These are phyloP conservation scores for Pelmatolapia mariae DNA, from an alignment of 2,113 vertebrate genomes.

Conservation along the genomic window DNA sequence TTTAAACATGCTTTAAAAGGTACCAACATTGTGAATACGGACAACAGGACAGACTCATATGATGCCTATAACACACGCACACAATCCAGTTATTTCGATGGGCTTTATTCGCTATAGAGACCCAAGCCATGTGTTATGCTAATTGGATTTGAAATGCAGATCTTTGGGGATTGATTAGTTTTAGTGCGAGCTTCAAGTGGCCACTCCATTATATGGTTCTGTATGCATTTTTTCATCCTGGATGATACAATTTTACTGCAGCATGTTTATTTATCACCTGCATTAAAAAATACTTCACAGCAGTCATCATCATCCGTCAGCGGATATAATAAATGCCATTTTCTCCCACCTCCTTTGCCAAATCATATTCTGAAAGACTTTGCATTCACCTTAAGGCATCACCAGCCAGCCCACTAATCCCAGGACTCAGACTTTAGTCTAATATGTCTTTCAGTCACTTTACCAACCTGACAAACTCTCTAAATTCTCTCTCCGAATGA, in stretches of 20 bases:
- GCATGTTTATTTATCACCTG: background rate
- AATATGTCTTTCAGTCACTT: background rate
- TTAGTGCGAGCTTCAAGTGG: background rate
- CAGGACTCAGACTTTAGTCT: background rate
- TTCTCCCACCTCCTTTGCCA: background rate
- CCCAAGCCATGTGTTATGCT: background rate
- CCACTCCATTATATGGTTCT: background rate
- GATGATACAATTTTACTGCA: background rate
- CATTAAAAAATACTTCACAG: background rate
- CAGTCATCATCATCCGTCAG: background rate
- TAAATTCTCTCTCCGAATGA: background rate
- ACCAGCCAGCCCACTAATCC: background rate
- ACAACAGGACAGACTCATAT: background rate
- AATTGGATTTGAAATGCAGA: background rate
- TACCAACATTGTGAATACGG: background rate
- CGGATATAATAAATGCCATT: background rate
- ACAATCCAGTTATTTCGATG: background rate
- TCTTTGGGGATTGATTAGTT: background rate
- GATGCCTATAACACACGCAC: rapidly evolving
- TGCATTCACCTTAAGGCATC: background rate
- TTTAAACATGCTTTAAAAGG: background rate
- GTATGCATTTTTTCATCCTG: background rate
- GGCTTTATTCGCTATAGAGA: background rate
- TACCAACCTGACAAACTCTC: background rate
- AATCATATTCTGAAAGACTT: background rate